Base-by-base conservation (phyloP, 2,113 vertebrate genomes). In the Larimichthys crocea region DNA sequence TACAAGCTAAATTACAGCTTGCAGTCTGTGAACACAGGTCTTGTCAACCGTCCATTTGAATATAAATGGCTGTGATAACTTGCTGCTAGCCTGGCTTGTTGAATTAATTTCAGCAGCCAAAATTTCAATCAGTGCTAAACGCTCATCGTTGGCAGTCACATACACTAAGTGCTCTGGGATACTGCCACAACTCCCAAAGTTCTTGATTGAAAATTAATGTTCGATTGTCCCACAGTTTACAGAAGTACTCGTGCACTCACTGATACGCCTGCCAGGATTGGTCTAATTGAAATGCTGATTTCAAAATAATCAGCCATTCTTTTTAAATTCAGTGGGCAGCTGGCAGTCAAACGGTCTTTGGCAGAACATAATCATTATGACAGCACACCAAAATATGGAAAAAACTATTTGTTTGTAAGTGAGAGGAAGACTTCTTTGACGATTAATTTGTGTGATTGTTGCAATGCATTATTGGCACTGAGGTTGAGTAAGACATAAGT, bases 271-370 rank as follows among this genome's bases (percentile, higher is more conserved):
- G 83, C 79, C 88, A 91, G 73, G 16, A 10, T 55, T 46, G 20
- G 48, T 88, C 77, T 77, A 91, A 85, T 83, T 76, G 74, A 88
- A 83, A 91, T 76, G 57, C 67, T 80, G 75, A 88, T 85, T 89
- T 86, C 62, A 80, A 80, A 89, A 85, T 87, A 79, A 88, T 82
- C 59, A 87, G 65, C 46, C 44, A 80, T 80, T 84, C 46, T 83
- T 86, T 82, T 79, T 53, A 11, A 31, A 79, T 66, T 86, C 82
- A 57, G 71, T 83, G 56, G 79, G 76, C 42, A 65, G 57, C 79
- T 86, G 76, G 70, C 71, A 86, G 42, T 59, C 50, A 59, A n/a
- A 64, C 31, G 64, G 57, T 17, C 35, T 61, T 79, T 88, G 64
- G 75, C 78, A 70, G 48, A 77, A 48, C 14, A 75, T 20, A 62